A percentile compares a stretch with the other conserved stretches of the same genome.
Conservation (phyloP, 2,113 vertebrate genomes). For the Corvus moneduloides region DNA sequence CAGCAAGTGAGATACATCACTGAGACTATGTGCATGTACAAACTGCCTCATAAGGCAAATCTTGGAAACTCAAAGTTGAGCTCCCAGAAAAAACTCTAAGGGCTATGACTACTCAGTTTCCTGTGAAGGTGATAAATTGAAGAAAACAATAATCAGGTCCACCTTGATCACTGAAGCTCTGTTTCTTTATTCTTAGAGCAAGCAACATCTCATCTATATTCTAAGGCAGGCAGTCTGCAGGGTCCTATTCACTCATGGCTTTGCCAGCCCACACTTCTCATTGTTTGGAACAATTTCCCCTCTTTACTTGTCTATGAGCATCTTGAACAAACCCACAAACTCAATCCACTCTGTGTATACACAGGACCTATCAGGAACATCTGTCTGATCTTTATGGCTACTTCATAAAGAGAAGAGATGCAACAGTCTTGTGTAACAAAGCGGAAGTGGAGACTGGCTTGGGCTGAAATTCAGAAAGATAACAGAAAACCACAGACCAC, state of each 20-base stretch:
- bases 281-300: background rate
- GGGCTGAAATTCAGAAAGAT: background rate
- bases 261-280: background rate
- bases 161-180: background rate
- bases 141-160: background rate
- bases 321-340: background rate
- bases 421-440: background rate
- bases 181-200: background rate
- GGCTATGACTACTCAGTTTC: background rate
- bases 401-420: background rate
- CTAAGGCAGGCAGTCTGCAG: background rate
- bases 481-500: background rate
- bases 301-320: background rate
- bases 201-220: background rate
- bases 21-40: background rate
- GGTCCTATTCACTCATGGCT: background rate
- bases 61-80: background rate
- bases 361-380: background rate
- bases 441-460: background rate
- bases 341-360: background rate
- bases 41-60: background rate
- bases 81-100: background rate
- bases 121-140: background rate
- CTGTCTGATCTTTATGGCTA: background rate
- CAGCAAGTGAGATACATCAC: background rate